Percentiles rank a stretch among this genome's conserved stretches.
These are phyloP conservation scores for Seriola dumerili DNA, from an alignment of 2,113 vertebrate genomes.

Conservation along the genomic window DNA sequence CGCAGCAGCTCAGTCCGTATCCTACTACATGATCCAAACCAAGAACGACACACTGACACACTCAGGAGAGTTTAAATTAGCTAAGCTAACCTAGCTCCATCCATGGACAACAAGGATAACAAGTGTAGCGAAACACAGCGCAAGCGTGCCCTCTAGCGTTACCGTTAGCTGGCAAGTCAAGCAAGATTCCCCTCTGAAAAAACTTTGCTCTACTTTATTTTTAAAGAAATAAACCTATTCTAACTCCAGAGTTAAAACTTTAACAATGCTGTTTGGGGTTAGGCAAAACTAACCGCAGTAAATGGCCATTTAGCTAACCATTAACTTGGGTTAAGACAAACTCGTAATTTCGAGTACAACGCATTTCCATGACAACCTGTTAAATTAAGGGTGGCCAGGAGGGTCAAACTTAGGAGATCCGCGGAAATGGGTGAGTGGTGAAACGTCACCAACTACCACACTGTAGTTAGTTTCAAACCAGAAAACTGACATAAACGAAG, in stretches of 20 bases:
- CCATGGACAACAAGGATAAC: slow-evolving; percentile 53
- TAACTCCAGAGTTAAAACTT: background rate
- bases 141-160: slow-evolving; percentile 63
- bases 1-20: background rate
- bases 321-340: background rate
- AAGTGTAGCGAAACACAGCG: slow-evolving; percentile 26
- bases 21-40: slow-evolving; percentile 28
- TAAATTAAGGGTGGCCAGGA: background rate
- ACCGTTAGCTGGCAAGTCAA: background rate
- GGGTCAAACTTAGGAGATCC: slow-evolving; percentile 29
- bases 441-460: slow-evolving; percentile 30
- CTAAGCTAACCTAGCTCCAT: slow-evolving; percentile 72
- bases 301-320: background rate
- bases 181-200: background rate
- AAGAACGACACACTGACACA: slow-evolving; percentile 57
- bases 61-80: slow-evolving; percentile 69
- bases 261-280: rapidly evolving
- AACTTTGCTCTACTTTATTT: background rate
- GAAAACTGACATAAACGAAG: background rate
- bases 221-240: background rate
- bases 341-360: background rate
- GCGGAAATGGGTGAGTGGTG: slow-evolving; percentile 48
- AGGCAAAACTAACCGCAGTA: background rate
- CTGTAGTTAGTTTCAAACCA: background rate
- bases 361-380: slow-evolving; percentile 56